Base-by-base conservation (phyloP, 2,888 invertebrate species). In the Antheraea yamamai region DNA sequence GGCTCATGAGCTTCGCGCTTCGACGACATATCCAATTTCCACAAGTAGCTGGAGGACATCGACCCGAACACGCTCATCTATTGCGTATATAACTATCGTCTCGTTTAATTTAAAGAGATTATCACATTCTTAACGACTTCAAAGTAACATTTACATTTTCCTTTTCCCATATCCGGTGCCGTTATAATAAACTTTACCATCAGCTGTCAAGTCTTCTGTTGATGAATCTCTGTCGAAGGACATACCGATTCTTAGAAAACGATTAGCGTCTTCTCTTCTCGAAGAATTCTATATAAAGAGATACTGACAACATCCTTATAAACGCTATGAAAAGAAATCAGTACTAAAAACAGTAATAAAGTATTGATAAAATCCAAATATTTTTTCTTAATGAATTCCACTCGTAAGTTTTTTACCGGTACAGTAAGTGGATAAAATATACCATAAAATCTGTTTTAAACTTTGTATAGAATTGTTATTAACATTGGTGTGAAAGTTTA, bases 21-120 rank as follows among this genome's bases (percentile, higher is more conserved):
- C 84, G 79, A 83, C 83, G 86, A 88, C 86, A 88, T 91, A 90
- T 91, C 84, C 78, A 82, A 87, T 91, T 89, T 89, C 91, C 87
- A 81, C 84, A 81, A 78, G 80, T 78, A 75, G 83, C 82, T 87
- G 81, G 84, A 84, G 90, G 82, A 85, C 91, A 81, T 85, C 88
- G 90, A 91, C 90, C 90, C 83, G 78, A 79, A 77, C 81, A 82
- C 81, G 81, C 79, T 82, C 82, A 83, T 84, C 84, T 81, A 81
- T 82, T 81, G 83, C 83, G 80, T 80, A 47, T 80, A 47, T 81
- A 78, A 16, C 26, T 66, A 20, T 16, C 79, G 75, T 78, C 77
- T 73, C 73, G 73, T 30, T 78, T 78, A 78, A 79, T 82, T 77
- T 75, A 73, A 75, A 75, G 39, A 77, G 51, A 76, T 77, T 77